phyloP scores from a whole-genome alignment of 2,888 invertebrate genomes.

The Tortricodes alternella region DNA sequence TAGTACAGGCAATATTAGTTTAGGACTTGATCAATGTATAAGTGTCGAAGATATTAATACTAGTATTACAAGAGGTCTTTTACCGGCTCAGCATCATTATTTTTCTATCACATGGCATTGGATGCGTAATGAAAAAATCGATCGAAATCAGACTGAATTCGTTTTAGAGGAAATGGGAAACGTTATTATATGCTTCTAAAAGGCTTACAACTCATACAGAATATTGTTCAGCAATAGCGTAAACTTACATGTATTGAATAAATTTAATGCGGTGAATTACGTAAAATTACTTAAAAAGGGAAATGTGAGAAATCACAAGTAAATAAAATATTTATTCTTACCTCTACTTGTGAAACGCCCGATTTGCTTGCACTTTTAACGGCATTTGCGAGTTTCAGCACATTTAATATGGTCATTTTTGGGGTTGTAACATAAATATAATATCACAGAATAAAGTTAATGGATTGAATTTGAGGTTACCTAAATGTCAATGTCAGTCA shows the following conservation, averaged over 20 bases:
- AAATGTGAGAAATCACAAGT: conserved; percentile 16
- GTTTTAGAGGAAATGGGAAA: too few relatives aligned
- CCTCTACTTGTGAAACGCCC: conserved; percentile 56
- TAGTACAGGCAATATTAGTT: too few relatives aligned
- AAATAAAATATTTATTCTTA: conserved; percentile 36
- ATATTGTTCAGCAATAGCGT: too few relatives aligned
- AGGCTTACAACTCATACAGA: too few relatives aligned
- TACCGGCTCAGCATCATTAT: too few relatives aligned
- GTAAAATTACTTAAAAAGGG: conserved; percentile 41
- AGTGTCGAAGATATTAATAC: too few relatives aligned
- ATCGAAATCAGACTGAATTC: too few relatives aligned
- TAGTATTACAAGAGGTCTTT: too few relatives aligned
- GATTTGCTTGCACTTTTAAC: conserved; percentile 52
- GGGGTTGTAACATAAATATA: conserved; percentile 36
- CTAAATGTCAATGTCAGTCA: conserved; percentile 17
- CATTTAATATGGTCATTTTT: conserved; percentile 67
- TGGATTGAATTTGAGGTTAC: conserved; percentile 46
- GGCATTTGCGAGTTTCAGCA: conserved; percentile 54
- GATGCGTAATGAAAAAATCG: too few relatives aligned
- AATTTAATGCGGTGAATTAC: conserved; percentile 43
- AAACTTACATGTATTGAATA: neutral
- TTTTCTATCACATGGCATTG: too few relatives aligned
- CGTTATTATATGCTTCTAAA: neutral
- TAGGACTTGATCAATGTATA: too few relatives aligned
- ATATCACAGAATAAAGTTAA: conserved; percentile 48